Conservation (phyloP, 2,797 vertebrate species). For the Ara ararauna region DNA sequence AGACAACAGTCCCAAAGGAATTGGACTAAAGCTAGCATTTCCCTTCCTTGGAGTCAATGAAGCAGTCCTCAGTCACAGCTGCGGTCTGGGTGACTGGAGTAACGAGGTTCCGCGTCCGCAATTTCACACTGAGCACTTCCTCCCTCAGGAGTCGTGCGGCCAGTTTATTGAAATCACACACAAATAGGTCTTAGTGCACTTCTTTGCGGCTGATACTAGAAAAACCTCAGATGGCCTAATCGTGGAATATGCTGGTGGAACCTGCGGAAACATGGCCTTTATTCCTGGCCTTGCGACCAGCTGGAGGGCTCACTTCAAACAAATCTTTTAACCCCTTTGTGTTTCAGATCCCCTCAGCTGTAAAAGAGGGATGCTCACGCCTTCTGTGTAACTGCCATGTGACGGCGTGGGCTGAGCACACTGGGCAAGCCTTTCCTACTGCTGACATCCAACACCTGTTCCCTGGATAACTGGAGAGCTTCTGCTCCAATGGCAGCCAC, state of each 20-base stretch:
- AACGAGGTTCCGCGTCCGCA: not conserved
- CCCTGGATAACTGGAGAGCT: not conserved
- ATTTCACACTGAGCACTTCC: conserved; percentile 6
- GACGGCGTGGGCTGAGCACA: not conserved
- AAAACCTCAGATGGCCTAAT: not conserved
- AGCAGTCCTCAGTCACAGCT: not conserved
- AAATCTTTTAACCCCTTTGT: not conserved
- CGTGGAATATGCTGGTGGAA: not conserved
- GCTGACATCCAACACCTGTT: not conserved
- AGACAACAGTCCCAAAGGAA: not conserved
- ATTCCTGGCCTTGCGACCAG: not conserved
- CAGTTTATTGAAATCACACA: not conserved
- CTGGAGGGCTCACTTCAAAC: not conserved
- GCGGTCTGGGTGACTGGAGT: not conserved
- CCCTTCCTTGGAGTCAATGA: not conserved
- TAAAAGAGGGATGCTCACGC: not conserved
- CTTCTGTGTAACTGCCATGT: not conserved
- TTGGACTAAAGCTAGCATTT: not conserved
- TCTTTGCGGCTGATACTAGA: not conserved
- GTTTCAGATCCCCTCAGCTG: not conserved
- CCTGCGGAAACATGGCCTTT: not conserved
- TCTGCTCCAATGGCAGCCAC: not conserved
- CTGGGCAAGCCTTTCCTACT: not conserved
- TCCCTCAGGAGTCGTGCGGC: not conserved
- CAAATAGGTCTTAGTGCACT: not conserved